phyloP scores from a whole-genome alignment of 2,113 vertebrate genomes.

The Elgaria multicarinata region DNA sequence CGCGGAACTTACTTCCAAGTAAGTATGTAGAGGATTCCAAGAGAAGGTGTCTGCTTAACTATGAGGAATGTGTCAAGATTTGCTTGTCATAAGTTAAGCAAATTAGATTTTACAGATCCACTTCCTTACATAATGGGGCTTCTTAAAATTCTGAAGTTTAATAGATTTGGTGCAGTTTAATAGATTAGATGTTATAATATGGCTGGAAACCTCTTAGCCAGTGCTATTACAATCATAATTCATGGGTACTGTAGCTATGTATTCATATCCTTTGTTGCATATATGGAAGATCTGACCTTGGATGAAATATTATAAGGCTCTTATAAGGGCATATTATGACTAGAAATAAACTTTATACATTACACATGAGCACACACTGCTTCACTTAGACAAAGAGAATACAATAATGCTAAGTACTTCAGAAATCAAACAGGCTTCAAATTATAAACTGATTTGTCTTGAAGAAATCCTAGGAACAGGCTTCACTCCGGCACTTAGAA shows the following conservation, averaged over 20 bases:
- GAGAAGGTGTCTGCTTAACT: not conserved
- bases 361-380: not conserved
- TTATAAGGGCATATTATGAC: not conserved
- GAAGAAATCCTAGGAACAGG: not conserved
- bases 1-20: not conserved
- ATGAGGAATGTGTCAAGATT: not conserved
- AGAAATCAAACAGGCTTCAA: not conserved
- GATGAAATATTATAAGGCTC: not conserved
- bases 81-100: not conserved
- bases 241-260: not conserved
- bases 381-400: not conserved
- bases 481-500: not conserved
- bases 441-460: not conserved
- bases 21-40: no score
- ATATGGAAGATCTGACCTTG: not conserved
- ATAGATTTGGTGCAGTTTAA: not conserved
- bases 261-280: not conserved
- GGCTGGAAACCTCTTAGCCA: not conserved
- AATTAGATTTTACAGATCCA: not conserved
- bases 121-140: not conserved
- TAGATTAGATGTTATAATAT: not conserved
- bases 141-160: not conserved
- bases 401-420: not conserved
- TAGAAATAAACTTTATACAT: not conserved
- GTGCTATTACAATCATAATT: not conserved